A percentile compares a stretch with the other conserved stretches of the same genome.
Evolutionary conservation across 2,113 vertebrate species (phyloP).

Genomic region (Corynorhinus townsendii): DNA sequence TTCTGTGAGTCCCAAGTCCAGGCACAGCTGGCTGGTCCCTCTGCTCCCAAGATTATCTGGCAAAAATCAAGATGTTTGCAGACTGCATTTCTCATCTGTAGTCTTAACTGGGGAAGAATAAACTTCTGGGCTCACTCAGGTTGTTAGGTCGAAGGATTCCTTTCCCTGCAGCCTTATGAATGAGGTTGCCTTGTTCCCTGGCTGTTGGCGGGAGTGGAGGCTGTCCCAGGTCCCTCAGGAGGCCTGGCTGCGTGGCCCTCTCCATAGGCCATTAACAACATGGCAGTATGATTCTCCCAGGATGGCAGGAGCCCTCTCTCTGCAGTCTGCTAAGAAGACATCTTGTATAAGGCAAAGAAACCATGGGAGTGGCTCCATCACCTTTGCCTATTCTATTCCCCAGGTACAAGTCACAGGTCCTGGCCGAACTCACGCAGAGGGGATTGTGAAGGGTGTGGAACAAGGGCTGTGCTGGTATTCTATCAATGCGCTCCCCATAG

Average conservation of each 20-base stretch:
- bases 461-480: not conserved
- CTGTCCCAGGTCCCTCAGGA: not conserved
- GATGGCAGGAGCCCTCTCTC: not conserved
- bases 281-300: not conserved
- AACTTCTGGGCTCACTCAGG: not conserved
- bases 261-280: not conserved
- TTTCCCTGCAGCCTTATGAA: not conserved
- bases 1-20: conserved; percentile 5
- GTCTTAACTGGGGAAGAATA: not conserved
- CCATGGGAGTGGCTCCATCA: not conserved
- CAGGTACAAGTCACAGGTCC: not conserved
- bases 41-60: not conserved
- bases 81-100: not conserved
- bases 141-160: not conserved
- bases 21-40: not conserved
- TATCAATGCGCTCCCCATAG: not conserved
- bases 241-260: not conserved
- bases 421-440: not conserved
- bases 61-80: not conserved
- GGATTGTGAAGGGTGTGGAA: not conserved
- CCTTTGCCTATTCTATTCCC: not conserved
- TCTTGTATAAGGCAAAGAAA: not conserved
- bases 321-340: not conserved
- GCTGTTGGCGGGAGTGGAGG: not conserved
- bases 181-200: not conserved